Evolutionary conservation across 2,888 invertebrate genomes (phyloP).

Genomic region (Mythimna pallens): DNA sequence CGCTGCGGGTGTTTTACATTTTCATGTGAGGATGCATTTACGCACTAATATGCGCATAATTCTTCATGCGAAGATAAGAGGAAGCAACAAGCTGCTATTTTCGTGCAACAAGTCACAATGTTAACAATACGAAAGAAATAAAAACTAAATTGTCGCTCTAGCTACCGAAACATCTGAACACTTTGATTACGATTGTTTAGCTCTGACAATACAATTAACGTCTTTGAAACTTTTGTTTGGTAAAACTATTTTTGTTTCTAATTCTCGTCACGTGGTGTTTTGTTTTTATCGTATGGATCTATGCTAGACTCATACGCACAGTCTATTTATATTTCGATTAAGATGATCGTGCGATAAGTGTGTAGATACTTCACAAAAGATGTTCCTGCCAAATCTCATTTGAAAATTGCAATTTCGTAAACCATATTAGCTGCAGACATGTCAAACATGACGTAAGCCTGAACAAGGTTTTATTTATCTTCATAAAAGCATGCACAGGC

Average conservation of each 20-base stretch:
- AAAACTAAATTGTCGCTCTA: conserved; percentile 32
- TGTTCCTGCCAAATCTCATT: conserved; percentile 10
- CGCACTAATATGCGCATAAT: conserved; percentile 35
- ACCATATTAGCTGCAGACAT: conserved; percentile 15
- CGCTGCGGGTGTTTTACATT: conserved; percentile 62
- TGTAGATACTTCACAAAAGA: not conserved
- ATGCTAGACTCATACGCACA: not conserved
- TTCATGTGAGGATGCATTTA: conserved; percentile 46
- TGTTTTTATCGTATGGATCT: conserved; percentile 24
- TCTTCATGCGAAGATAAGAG: conserved; percentile 26
- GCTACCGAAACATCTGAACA: conserved; percentile 19
- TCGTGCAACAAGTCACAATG: conserved; percentile 19
- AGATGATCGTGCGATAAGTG: conserved; percentile 6
- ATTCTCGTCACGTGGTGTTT: conserved; percentile 44
- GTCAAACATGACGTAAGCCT: conserved; percentile 58
- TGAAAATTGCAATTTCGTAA: conserved; percentile 38
- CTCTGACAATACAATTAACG: conserved; percentile 31
- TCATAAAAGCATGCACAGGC: conserved; percentile 34
- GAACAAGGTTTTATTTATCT: conserved; percentile 41
- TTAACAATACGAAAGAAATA: conserved; percentile 27
- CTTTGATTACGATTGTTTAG: conserved; percentile 22
- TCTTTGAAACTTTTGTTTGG: conserved; percentile 34
- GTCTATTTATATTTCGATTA: conserved; percentile 39
- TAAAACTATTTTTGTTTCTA: conserved; percentile 38
- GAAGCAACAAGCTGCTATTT: conserved; percentile 14